These are phyloP conservation scores for Chiridota heheva DNA, from an alignment of 35 echinoderm and acorn worm species.

Conservation along the genomic window DNA sequence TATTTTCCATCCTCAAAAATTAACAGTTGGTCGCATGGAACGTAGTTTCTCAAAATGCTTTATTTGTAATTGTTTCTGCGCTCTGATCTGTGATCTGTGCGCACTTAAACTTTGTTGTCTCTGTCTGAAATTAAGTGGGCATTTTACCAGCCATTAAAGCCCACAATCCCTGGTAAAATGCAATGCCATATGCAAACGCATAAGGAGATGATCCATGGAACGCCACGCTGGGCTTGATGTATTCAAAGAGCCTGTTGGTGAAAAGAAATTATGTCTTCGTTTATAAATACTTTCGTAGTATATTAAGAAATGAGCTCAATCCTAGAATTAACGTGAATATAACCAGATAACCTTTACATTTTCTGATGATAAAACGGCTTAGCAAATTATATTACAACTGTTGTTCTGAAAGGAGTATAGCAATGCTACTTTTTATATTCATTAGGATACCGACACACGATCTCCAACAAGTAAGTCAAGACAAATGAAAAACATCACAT, in stretches of 20 bases:
- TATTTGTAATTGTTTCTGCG: neutral
- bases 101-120: no score
- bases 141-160: constrained; percentile 33
- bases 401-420: neutral
- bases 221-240: constrained; percentile 9
- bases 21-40: neutral
- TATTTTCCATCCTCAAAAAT: no score
- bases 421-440: neutral
- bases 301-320: neutral
- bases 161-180: constrained; percentile 61
- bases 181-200: constrained; percentile 51
- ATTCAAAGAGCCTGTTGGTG: constrained; percentile 12
- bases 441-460: no score
- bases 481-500: no score
- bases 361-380: neutral
- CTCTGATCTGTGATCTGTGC: no score
- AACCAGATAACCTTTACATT: neutral
- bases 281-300: neutral
- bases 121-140: no score
- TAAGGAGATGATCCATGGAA: constrained; percentile 42
- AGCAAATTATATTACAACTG: neutral
- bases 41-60: neutral
- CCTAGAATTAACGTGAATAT: neutral
- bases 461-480: no score
- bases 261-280: neutral